Evolutionary conservation across 2,888 invertebrate species (phyloP).

Genomic region (Watsonalla cultraria): DNA sequence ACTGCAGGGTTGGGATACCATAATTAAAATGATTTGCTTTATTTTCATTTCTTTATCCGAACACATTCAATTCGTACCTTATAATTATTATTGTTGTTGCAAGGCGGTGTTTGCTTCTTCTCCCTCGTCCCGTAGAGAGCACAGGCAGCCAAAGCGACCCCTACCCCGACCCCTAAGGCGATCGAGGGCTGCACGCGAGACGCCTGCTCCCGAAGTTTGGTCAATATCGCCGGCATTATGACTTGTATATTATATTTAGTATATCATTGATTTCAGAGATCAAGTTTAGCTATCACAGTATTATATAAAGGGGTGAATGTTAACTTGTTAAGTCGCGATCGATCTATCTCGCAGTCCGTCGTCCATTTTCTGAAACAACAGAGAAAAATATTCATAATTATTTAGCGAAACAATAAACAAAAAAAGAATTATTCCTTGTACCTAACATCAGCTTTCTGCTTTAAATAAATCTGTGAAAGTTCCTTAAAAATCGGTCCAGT

Average conservation of each 20-base stretch:
- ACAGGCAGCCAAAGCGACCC: constrained; percentile 67
- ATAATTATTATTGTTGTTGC: constrained; percentile 69
- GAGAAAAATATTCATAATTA: neutral
- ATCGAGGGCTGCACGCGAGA: constrained; percentile 64
- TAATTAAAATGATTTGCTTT: too few relatives aligned
- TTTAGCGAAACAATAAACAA: too few relatives aligned
- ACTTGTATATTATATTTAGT: constrained; percentile 8
- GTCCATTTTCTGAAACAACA: constrained; percentile 62
- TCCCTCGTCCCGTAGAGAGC: constrained; percentile 62
- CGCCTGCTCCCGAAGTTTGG: constrained; percentile 68
- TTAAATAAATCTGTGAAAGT: too few relatives aligned
- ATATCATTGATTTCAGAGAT: constrained; percentile 31
- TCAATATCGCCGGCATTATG: constrained; percentile 70
- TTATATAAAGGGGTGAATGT: too few relatives aligned
- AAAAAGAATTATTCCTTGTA: too few relatives aligned
- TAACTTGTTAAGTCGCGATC: neutral
- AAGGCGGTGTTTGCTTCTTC: constrained; percentile 55
- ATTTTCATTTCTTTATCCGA: too few relatives aligned
- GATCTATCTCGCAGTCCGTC: constrained; percentile 19
- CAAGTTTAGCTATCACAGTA: constrained; percentile 6
- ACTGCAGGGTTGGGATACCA: neutral
- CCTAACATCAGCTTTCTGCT: too few relatives aligned
- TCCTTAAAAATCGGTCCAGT: too few relatives aligned
- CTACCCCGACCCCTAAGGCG: constrained; percentile 65
- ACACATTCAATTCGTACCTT: too few relatives aligned